Evolutionary conservation across 1,140 invertebrate genomes (phyloP), one percentile per base, ranked within the genome.

Genomic region (Sitophilus oryzae): DNA sequence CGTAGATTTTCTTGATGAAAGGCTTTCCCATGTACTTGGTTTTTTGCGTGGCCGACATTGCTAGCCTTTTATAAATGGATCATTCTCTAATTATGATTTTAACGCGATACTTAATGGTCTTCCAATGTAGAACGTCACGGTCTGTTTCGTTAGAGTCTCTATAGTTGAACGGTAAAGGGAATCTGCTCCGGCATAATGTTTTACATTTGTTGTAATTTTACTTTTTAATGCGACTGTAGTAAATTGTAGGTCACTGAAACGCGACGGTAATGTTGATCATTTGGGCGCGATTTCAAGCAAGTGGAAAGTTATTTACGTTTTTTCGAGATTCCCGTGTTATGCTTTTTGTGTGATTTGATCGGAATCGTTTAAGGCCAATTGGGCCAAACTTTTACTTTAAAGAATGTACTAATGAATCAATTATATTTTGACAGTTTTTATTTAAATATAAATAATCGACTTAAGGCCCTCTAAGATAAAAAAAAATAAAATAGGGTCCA

Each of bases 1-100:
- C 57, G 37, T 56, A 60, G 9, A 64, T 48, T 52, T 64, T 64
- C 43, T 61, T 63, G 34, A 65, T 54, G 21, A 63, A 51, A 48
- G 61, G 59, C 35, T 57, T 60, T 34, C 42, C 58, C 46, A 59
- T 54, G 22, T 54, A 52, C 49, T 62, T 62, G 9, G 44, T 30
- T 36, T 58, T 56, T 45, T 55, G 52, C 15, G 36, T 44, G 52
- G 52, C 37, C 36, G 60, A 58, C 60, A 58, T 58, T 22, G 10
- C 21, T 43, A 37, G 20, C 2, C 11, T 44, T 20, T 5, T 21
- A 40, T 21, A 15, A 16, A 18, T 23, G 30, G 19, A 10, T 42
- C 46, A 57, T 57, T 51, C 42, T 45, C 34, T 41, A 46, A 53
- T 53, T 53, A 46, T 46, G 16, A 21, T 16, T 30, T 47, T 47